Evolutionary conservation across 2,113 vertebrate species (phyloP).

Genomic region (Lichenostomus cassidix): DNA sequence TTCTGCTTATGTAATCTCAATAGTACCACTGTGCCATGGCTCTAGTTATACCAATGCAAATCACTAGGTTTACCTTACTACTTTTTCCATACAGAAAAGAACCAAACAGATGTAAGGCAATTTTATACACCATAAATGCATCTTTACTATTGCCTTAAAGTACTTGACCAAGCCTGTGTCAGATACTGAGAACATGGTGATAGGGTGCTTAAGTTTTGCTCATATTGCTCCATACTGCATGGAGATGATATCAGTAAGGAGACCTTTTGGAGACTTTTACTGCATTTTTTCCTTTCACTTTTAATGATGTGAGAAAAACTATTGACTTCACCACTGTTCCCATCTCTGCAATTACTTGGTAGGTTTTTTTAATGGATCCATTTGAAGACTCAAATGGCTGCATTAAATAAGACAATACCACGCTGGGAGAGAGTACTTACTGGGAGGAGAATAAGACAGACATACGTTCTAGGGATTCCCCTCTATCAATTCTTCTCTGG

Average conservation of each 20-base stretch:
- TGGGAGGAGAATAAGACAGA: not conserved
- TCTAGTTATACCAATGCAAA: not conserved
- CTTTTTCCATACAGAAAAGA: not conserved
- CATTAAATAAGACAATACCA: not conserved
- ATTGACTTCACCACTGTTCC: not conserved
- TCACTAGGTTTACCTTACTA: not conserved
- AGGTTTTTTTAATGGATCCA: not conserved
- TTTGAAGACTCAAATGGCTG: not conserved
- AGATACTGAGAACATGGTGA: not conserved
- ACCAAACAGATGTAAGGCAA: not conserved
- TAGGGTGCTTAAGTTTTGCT: not conserved
- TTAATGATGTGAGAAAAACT: not conserved
- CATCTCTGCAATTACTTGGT: not conserved
- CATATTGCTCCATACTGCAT: not conserved
- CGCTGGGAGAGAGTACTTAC: not conserved
- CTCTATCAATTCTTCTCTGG: not conserved
- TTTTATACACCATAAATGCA: not conserved
- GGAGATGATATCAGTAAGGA: not conserved
- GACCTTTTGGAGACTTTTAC: not conserved
- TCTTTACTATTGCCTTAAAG: not conserved
- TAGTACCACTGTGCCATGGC: not conserved
- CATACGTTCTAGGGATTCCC: rapidly evolving
- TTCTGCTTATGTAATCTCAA: not conserved
- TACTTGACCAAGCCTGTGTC: not conserved
- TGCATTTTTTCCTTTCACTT: not conserved